phyloP scores from a whole-genome alignment of 2,888 invertebrate genomes.

The Caenorhabditis becei region DNA sequence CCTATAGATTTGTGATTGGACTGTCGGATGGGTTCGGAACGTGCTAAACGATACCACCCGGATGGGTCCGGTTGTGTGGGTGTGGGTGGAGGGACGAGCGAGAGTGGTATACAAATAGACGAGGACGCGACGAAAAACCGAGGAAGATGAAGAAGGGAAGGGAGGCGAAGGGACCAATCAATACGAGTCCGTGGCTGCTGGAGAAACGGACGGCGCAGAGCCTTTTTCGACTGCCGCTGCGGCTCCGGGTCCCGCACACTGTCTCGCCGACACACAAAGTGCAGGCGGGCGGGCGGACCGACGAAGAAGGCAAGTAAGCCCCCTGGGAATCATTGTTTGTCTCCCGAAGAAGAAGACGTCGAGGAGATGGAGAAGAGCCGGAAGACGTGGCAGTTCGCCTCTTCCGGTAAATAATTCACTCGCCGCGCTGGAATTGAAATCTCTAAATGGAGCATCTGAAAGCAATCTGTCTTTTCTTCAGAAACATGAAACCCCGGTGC shows the following conservation, averaged over 20 bases:
- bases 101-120: slow-evolving; percentile 34
- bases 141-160: slow-evolving; percentile 30
- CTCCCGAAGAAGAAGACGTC: slow-evolving; percentile 22
- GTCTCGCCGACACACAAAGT: slow-evolving; percentile 36
- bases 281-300: slow-evolving; percentile 43
- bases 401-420: too few relatives aligned
- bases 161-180: slow-evolving; percentile 45
- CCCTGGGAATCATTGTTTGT: slow-evolving; percentile 54
- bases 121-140: slow-evolving; percentile 20
- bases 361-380: background rate
- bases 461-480: too few relatives aligned
- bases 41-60: background rate
- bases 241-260: slow-evolving; percentile 13
- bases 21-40: background rate
- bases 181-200: slow-evolving; percentile 38
- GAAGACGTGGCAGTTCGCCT: background rate
- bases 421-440: background rate
- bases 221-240: slow-evolving; percentile 52
- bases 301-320: slow-evolving; percentile 17
- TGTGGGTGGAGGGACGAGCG: background rate
- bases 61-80: slow-evolving; percentile 1
- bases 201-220: slow-evolving; percentile 38
- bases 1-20: too few relatives aligned
- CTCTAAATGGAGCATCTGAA: background rate
- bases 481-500: too few relatives aligned